Evolutionary conservation across 2,888 invertebrate species (phyloP), one percentile per base, ranked within the genome.

Genomic region (Tricholauxania praeusta): DNA sequence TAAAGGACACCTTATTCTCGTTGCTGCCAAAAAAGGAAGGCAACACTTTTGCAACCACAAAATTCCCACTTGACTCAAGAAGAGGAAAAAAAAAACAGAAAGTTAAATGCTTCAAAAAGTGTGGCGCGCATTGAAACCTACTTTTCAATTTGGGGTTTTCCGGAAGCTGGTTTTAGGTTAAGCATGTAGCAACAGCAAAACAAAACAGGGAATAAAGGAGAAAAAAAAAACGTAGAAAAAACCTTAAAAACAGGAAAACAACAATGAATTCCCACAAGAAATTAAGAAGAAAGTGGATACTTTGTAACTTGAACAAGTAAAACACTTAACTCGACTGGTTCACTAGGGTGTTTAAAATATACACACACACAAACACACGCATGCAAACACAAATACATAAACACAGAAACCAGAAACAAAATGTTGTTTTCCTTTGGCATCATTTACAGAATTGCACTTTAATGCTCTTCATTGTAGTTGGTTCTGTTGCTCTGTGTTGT

Each of bases 401-500:
- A 57, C 74, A 77, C 53, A 32, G 62, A 53, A 17, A 39, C 32
- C 12, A n/a, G 32, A 28, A 71, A 48, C 62, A 57, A 69, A 69
- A 51, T 69, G 60, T 63, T 39, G 22, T 19, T 66, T 75, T 67
- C 67, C 70, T 71, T 32, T 65, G 77, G 79, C 76, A 81, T 78
- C 80, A 82, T 82, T 81, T 81, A 78, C 76, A 77, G 78, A 81
- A 82, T 82, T 82, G 82, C 82, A 82, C 81, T 81, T 72, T 66
- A 80, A 80, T 78, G 59, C 48, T 65, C 39, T 71, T 65, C 55
- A 47, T 60, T 69, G 48, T 51, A 17, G 17, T 55, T 48, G 22
- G 14, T 65, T 14, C 51, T 65, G n/a, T 39, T 64, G n/a, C 48
- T 68, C 47, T 59, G 47, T 14, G 28, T n/a, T 66, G 64, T 19